These are phyloP conservation scores for Apis cerana DNA, from an alignment of 1,140 invertebrate genomes.

Conservation along the genomic window DNA sequence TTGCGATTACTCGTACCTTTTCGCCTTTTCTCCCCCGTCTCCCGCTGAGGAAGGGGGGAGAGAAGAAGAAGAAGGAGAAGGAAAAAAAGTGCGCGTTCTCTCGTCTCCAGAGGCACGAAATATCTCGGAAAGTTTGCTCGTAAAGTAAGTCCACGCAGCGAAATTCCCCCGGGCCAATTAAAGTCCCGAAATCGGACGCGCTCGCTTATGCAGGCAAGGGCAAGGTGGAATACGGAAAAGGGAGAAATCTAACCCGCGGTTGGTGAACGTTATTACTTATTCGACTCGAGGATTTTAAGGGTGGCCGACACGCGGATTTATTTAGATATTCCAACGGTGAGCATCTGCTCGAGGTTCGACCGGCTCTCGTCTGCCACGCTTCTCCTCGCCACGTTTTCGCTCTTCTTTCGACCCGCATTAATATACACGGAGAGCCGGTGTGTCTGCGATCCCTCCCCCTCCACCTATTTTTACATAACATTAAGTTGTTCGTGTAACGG, in stretches of 20 bases:
- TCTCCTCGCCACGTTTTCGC: constrained; percentile 52
- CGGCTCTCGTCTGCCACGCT: constrained; percentile 63
- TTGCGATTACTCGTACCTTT: background rate
- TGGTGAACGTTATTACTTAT: constrained; percentile 76
- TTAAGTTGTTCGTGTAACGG: constrained; percentile 68
- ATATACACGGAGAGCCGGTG: constrained; percentile 65
- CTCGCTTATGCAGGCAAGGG: constrained; percentile 69
- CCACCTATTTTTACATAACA: constrained; percentile 79
- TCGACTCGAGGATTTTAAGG: constrained; percentile 71
- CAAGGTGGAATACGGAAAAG: constrained; percentile 46
- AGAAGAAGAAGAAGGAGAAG: constrained; percentile 2
- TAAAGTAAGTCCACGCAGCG: constrained; percentile 68
- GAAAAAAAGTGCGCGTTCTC: constrained; percentile 19
- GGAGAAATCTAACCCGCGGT: constrained; percentile 44
- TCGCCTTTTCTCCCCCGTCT: background rate
- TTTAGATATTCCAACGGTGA: constrained; percentile 77
- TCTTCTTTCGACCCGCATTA: constrained; percentile 70
- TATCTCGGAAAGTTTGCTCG: constrained; percentile 71
- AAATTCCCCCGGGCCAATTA: constrained; percentile 73
- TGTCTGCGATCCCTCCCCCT: constrained; percentile 19
- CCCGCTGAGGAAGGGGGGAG: too few relatives aligned
- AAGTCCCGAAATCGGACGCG: constrained; percentile 75
- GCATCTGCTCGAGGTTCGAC: constrained; percentile 75
- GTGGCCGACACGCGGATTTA: constrained; percentile 69
- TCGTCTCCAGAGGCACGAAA: constrained; percentile 37